Evolutionary conservation across 2,888 invertebrate genomes (phyloP).

Genomic region (Agriotes lineatus): DNA sequence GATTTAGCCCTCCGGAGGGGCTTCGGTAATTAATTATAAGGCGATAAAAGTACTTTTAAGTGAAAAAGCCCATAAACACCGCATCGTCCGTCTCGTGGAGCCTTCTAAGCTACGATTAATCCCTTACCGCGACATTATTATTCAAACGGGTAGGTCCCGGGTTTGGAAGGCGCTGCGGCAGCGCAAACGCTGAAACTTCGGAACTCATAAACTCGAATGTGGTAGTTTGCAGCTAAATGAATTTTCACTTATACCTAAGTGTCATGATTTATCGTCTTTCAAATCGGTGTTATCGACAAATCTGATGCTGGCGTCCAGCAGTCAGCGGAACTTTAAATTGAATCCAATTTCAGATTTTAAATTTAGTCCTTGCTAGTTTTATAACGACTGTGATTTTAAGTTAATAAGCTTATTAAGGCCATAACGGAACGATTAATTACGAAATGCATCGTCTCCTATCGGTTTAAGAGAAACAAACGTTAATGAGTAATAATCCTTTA

Average conservation of each 20-base stretch:
- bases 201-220: slow-evolving; percentile 18
- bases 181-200: slow-evolving; percentile 18
- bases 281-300: no score
- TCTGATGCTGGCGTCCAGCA: no score
- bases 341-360: no score
- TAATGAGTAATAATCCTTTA: no score
- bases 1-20: slow-evolving; percentile 11
- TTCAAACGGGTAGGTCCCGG: slow-evolving; percentile 31
- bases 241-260: background rate
- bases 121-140: slow-evolving; percentile 35
- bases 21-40: slow-evolving; percentile 28
- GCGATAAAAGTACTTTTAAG: slow-evolving; percentile 27
- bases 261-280: no score
- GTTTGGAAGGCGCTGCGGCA: slow-evolving; percentile 21
- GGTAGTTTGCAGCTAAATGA: slow-evolving; percentile 3
- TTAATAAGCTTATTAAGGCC: no score
- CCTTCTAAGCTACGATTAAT: slow-evolving; percentile 32
- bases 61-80: slow-evolving; percentile 20
- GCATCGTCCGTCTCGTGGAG: background rate
- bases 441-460: no score
- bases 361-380: no score
- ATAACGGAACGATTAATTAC: no score
- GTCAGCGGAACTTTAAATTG: no score
- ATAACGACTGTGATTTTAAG: no score
- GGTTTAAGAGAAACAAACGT: no score